Conservation (phyloP, 1,140 invertebrate genomes). For the Camponotus floridanus region DNA sequence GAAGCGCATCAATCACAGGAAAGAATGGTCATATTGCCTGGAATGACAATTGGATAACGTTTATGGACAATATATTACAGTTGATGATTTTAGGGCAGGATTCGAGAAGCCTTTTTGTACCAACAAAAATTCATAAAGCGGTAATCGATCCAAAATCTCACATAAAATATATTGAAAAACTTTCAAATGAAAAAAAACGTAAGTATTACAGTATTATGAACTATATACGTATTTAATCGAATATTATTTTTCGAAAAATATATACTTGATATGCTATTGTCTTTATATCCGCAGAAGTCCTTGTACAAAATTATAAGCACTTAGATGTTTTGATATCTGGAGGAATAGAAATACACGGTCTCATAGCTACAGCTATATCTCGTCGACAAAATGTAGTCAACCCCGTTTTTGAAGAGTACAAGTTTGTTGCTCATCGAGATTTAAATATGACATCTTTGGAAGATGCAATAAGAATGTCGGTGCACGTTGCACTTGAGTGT, state of each 20-base stretch:
- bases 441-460: constrained; percentile 72
- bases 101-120: constrained; percentile 92
- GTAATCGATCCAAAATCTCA: constrained; percentile 92
- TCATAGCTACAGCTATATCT: constrained; percentile 93
- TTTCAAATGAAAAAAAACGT: constrained; percentile 78
- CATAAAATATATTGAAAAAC: constrained; percentile 81
- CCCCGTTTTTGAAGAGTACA: constrained; percentile 91
- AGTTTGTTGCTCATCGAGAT: constrained; percentile 88
- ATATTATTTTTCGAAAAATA: neutral
- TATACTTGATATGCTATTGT: neutral
- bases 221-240: neutral
- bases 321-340: constrained; percentile 87
- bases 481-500: constrained; percentile 94
- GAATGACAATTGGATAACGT: constrained; percentile 95
- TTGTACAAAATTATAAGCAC: constrained; percentile 85
- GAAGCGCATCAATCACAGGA: constrained; percentile 85
- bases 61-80: constrained; percentile 97
- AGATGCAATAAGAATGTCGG: constrained; percentile 86
- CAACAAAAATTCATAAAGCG: constrained; percentile 93
- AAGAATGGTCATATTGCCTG: constrained; percentile 87
- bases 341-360: constrained; percentile 93
- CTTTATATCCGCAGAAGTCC: constrained; percentile 75
- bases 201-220: no score
- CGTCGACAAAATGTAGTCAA: constrained; percentile 89
- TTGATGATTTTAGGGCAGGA: constrained; percentile 92